These are phyloP conservation scores for Magallana gigas DNA, from an alignment of 1,140 invertebrate genomes.

Conservation along the genomic window DNA sequence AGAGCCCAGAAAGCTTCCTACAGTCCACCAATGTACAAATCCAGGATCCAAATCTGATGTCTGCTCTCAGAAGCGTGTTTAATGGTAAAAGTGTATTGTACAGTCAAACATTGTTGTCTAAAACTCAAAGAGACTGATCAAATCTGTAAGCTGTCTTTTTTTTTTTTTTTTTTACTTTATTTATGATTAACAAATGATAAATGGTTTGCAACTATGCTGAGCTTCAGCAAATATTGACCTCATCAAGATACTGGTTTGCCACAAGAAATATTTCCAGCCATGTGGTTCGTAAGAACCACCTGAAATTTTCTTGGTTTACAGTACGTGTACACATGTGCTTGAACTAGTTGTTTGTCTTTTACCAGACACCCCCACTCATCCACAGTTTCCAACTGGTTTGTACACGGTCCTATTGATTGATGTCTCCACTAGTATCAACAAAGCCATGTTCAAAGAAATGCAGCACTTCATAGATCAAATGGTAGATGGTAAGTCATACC, in stretches of 20 bases:
- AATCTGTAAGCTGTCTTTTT: too few relatives aligned
- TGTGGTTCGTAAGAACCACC: too few relatives aligned
- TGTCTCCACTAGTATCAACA: slow-evolving; percentile 26
- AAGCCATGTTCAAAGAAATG: background rate
- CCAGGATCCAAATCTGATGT: background rate
- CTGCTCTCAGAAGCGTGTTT: slow-evolving; percentile 1
- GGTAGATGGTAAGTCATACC: slow-evolving; percentile 20
- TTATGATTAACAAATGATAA: too few relatives aligned
- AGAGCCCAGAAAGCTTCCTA: background rate
- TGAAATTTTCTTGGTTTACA: too few relatives aligned
- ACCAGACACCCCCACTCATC: background rate
- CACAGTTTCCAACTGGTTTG: background rate
- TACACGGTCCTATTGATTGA: background rate
- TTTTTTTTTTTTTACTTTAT: too few relatives aligned
- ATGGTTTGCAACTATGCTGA: too few relatives aligned
- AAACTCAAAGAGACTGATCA: too few relatives aligned
- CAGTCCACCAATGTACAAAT: slow-evolving; percentile 16
- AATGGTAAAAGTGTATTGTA: background rate
- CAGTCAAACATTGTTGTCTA: too few relatives aligned
- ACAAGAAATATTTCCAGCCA: too few relatives aligned
- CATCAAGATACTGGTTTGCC: too few relatives aligned
- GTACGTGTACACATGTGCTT: too few relatives aligned
- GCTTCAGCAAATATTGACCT: too few relatives aligned
- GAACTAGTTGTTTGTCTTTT: background rate
- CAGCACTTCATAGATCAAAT: slow-evolving; percentile 2